phyloP scores from a whole-genome alignment of 2,113 vertebrate species.

The Glareola pratincola region DNA sequence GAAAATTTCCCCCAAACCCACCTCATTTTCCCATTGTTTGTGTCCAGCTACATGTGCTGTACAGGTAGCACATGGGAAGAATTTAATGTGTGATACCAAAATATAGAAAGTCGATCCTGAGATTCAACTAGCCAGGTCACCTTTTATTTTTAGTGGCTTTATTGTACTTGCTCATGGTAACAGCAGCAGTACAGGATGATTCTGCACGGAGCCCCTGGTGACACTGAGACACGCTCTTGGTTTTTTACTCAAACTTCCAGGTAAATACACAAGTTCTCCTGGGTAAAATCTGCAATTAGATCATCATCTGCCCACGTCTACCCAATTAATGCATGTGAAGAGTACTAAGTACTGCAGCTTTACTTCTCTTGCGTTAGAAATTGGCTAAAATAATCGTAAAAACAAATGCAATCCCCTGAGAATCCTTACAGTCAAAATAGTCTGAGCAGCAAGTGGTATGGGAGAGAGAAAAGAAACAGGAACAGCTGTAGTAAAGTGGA shows the following conservation, averaged over 20 bases:
- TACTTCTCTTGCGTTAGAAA: not conserved
- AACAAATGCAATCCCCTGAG: not conserved
- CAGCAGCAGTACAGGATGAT: not conserved
- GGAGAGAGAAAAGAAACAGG: rapidly evolving
- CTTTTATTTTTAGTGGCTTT: not conserved
- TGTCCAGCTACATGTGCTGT: not conserved
- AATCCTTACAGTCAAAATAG: not conserved
- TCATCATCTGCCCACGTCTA: not conserved
- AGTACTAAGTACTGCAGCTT: not conserved
- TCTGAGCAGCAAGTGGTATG: not conserved
- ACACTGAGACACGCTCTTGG: rapidly evolving
- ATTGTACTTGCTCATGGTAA: not conserved
- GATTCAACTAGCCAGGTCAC: not conserved
- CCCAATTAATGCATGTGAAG: not conserved
- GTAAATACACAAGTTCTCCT: not conserved
- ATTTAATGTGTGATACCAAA: not conserved
- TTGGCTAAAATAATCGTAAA: rapidly evolving
- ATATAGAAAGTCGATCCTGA: rapidly evolving
- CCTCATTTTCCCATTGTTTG: not conserved
- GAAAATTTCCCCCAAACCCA: not conserved
- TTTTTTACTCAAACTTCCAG: not conserved
- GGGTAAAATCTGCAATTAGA: not conserved
- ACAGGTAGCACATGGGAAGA: not conserved
- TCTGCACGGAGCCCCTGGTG: not conserved
- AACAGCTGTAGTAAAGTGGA: not conserved